Percentiles rank a stretch among this genome's conserved stretches.
Conservation (phyloP, 2,888 invertebrate genomes). For the Raillietiella orientalis region DNA sequence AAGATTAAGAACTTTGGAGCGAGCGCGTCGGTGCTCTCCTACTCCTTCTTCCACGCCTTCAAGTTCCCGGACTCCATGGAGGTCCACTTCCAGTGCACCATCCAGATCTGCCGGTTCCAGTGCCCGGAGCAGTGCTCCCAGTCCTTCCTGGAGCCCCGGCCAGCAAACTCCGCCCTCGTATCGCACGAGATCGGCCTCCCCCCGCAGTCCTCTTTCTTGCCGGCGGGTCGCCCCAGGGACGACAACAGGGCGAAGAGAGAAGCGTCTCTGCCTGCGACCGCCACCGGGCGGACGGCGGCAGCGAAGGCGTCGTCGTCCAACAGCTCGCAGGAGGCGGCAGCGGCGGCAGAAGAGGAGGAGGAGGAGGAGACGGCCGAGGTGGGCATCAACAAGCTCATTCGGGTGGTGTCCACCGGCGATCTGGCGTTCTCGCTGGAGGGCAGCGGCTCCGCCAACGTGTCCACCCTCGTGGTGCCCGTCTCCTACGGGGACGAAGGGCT, state of each 20-base stretch:
- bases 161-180: conserved; percentile 5
- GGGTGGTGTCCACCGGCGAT: conserved; percentile 70
- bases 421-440: conserved; percentile 46
- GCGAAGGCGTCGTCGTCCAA: conserved; percentile 2
- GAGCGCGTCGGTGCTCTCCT: conserved; percentile 60
- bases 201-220: too few species aligned
- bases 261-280: background rate
- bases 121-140: conserved; percentile 64
- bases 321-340: conserved; percentile 2
- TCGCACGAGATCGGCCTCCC: conserved; percentile 8
- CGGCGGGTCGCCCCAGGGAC: conserved; percentile 5
- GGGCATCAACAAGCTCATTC: conserved; percentile 57
- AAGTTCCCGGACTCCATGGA: conserved; percentile 91
- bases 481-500: conserved; percentile 22
- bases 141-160: conserved; percentile 6
- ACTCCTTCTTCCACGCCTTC: conserved; percentile 64
- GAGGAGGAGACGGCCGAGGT: conserved; percentile 24
- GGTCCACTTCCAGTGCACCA: conserved; percentile 79
- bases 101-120: conserved; percentile 68
- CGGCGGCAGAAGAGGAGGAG: conserved; percentile 4
- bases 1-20: conserved; percentile 86
- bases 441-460: conserved; percentile 23
- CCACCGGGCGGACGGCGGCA: background rate
- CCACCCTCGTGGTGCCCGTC: conserved; percentile 30
- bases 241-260: conserved; percentile 16